A percentile compares a stretch with the other conserved stretches of the same genome.
These are phyloP conservation scores for Cossypha caffra DNA, from an alignment of 2,797 vertebrate genomes.

Conservation along the genomic window DNA sequence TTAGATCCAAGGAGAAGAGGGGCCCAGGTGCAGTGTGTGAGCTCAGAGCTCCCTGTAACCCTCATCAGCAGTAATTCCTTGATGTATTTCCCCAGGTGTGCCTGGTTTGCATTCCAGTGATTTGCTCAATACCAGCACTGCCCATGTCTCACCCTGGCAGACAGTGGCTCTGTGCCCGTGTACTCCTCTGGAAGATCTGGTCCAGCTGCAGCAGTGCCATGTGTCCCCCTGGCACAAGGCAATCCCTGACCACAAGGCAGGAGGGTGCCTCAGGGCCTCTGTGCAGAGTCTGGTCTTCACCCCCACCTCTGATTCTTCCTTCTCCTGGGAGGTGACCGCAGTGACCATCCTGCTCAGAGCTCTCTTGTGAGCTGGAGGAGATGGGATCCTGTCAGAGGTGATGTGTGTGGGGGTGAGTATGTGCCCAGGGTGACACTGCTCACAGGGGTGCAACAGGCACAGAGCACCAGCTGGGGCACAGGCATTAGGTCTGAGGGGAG, in stretches of 20 bases:
- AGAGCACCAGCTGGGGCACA: rapidly evolving
- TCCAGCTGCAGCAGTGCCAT: not conserved
- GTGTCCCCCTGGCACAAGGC: not conserved
- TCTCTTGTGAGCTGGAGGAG: not conserved
- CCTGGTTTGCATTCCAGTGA: not conserved
- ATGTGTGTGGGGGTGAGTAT: not conserved
- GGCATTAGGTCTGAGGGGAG: not conserved
- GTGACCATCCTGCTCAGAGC: not conserved
- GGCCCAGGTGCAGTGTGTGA: not conserved
- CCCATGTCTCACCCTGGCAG: not conserved
- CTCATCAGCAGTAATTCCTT: not conserved
- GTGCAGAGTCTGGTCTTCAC: not conserved
- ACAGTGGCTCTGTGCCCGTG: rapidly evolving
- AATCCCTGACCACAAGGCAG: rapidly evolving
- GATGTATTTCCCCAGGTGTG: not conserved
- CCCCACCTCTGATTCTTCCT: not conserved
- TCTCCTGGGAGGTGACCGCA: not conserved
- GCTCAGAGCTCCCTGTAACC: not conserved
- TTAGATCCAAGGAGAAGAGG: not conserved
- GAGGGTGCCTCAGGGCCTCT: not conserved
- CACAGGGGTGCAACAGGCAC: not conserved
- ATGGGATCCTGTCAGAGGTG: not conserved
- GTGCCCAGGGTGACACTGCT: not conserved
- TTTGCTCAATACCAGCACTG: not conserved
- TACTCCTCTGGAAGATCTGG: not conserved